Percentiles rank a stretch among this genome's conserved stretches.
Evolutionary conservation across 2,888 invertebrate species (phyloP).

Genomic region (Therioaphis trifolii): DNA sequence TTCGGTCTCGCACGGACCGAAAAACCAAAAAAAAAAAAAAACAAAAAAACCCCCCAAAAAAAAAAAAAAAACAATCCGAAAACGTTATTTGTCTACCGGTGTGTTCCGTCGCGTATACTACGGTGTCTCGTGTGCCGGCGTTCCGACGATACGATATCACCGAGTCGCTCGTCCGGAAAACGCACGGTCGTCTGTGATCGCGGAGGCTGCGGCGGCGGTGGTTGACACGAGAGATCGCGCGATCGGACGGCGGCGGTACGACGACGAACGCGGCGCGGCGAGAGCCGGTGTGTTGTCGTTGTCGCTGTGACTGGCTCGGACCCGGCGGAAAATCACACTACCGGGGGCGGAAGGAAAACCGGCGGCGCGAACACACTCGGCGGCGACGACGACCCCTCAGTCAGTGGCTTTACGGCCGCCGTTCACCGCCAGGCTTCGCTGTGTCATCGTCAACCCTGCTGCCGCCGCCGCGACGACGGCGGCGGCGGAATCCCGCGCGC

Average conservation of each 20-base stretch:
- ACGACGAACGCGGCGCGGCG: neutral
- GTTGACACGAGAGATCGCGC: neutral
- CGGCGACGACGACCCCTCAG: conserved; percentile 32
- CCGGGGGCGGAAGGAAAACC: conserved; percentile 53
- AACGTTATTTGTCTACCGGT: no score
- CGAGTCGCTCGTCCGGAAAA: neutral
- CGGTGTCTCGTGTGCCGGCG: no score
- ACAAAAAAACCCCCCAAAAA: no score
- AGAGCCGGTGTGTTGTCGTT: neutral
- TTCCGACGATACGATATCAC: neutral
- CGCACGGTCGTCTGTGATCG: neutral
- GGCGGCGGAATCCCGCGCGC: neutral
- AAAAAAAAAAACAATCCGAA: no score
- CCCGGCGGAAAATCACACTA: conserved; percentile 54
- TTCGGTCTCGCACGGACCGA: neutral
- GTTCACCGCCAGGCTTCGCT: conserved; percentile 56
- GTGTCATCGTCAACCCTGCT: neutral
- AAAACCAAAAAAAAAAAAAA: neutral
- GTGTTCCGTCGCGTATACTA: no score
- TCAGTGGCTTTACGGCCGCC: neutral
- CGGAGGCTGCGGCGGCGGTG: neutral
- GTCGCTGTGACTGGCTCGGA: conserved; percentile 46
- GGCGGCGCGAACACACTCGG: conserved; percentile 2
- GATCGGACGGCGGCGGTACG: neutral
- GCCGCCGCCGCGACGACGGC: neutral